Percentiles rank a stretch among this genome's conserved stretches.
phyloP scores from a whole-genome alignment of 2,797 vertebrate genomes.

The Taenioides sp. region DNA sequence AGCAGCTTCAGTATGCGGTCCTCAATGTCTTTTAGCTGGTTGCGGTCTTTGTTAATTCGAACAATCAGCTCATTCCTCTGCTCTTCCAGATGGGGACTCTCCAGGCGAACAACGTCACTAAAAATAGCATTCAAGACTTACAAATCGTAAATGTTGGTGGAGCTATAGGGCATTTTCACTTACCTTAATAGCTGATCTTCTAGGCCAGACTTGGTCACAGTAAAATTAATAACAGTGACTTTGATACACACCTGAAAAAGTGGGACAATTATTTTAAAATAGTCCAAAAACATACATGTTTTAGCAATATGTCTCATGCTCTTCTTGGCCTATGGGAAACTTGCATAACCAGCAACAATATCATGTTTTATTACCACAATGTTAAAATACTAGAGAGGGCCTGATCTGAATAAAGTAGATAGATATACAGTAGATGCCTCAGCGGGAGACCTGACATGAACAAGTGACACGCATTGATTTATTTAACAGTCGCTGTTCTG shows the following conservation, averaged over 20 bases:
- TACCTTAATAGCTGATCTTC: conserved; percentile 90
- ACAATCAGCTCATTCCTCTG: conserved; percentile 83
- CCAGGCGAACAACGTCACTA: conserved; percentile 82
- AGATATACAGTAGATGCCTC: background rate
- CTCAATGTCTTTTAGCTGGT: conserved; percentile 82
- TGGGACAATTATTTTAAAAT: background rate
- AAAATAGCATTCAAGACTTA: background rate
- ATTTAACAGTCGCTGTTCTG: background rate
- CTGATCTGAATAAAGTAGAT: background rate
- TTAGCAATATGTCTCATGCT: background rate
- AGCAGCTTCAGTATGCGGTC: conserved; percentile 84
- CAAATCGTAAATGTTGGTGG: background rate
- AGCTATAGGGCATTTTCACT: background rate
- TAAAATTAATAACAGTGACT: conserved; percentile 92
- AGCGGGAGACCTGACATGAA: background rate
- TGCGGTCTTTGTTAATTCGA: conserved; percentile 80
- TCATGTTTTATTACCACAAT: background rate
- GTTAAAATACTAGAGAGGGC: background rate
- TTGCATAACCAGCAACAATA: background rate
- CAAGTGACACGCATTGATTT: background rate
- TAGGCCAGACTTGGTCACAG: conserved; percentile 86
- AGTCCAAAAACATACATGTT: background rate
- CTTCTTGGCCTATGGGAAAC: too few species aligned
- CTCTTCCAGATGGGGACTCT: conserved; percentile 83
- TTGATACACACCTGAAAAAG: conserved; percentile 86